These are phyloP conservation scores for Halocaridina rubra DNA, from an alignment of 2,888 invertebrate genomes.

Conservation along the genomic window DNA sequence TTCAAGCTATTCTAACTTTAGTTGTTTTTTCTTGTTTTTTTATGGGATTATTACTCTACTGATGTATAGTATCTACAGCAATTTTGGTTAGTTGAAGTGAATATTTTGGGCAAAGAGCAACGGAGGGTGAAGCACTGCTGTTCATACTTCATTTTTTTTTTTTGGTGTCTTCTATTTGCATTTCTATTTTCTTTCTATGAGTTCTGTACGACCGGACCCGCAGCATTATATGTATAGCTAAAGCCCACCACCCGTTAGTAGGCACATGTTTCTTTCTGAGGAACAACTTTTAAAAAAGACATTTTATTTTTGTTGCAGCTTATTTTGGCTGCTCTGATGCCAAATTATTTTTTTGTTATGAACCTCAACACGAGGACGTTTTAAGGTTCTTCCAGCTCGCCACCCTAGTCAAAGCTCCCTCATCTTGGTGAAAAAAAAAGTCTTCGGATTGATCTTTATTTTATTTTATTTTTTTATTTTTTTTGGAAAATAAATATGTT, in stretches of 20 bases:
- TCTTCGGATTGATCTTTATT: conserved; percentile 41
- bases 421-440: conserved; percentile 50
- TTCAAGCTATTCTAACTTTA: conserved; percentile 53
- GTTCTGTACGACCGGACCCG: background rate
- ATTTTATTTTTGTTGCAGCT: conserved; percentile 7
- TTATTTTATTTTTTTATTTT: background rate
- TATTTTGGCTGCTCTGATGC: no score
- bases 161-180: background rate
- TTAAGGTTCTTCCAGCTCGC: conserved; percentile 57
- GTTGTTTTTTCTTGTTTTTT: no score
- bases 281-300: no score
- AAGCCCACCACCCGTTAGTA: conserved; percentile 63
- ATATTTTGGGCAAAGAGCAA: conserved; percentile 52
- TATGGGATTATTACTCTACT: conserved; percentile 52
- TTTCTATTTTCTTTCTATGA: background rate
- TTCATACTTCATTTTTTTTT: background rate
- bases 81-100: conserved; percentile 57
- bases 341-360: background rate
- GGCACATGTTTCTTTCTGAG: conserved; percentile 37
- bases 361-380: conserved; percentile 48
- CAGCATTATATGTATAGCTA: conserved; percentile 34
- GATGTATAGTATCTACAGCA: conserved; percentile 39
- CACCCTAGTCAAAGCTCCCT: conserved; percentile 63
- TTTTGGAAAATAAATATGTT: background rate
- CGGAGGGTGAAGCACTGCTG: conserved; percentile 61